Evolutionary conservation across 2,888 invertebrate genomes (phyloP).

Genomic region (Drosophila lacicola): DNA sequence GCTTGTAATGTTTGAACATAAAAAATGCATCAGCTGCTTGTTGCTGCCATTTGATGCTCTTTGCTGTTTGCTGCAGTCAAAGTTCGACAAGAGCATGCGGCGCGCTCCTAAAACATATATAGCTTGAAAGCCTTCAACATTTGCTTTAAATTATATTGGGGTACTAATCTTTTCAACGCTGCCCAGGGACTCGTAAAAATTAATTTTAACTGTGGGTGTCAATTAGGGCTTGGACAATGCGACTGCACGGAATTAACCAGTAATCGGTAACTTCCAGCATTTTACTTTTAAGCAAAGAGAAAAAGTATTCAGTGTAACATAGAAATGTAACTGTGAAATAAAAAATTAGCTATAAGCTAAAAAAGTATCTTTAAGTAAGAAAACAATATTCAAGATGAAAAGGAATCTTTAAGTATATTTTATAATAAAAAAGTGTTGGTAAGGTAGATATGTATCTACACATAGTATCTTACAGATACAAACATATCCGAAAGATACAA

Average conservation of each 20-base stretch:
- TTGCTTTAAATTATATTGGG: constrained; percentile 25
- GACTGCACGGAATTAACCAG: constrained; percentile 17
- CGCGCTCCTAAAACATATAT: constrained; percentile 3
- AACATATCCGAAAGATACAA: no score
- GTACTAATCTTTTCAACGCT: constrained; percentile 36
- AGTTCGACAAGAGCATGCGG: constrained; percentile 11
- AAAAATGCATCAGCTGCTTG: constrained; percentile 73
- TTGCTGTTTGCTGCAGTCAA: constrained; percentile 34
- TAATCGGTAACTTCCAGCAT: constrained; percentile 20
- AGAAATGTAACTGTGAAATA: no score
- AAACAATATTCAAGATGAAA: no score
- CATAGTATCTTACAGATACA: no score
- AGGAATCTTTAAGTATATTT: no score
- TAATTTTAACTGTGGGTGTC: constrained; percentile 21
- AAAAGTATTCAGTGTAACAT: no score
- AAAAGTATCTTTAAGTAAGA: no score
- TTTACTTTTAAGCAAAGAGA: no score
- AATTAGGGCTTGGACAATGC: constrained; percentile 1
- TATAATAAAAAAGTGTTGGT: no score
- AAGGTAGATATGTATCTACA: no score
- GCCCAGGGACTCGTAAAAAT: constrained; percentile 40
- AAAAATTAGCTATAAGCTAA: no score
- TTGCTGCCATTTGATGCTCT: constrained; percentile 20
- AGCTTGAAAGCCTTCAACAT: constrained; percentile 1
- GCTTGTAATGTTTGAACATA: constrained; percentile 62